Evolutionary conservation across 2,113 vertebrate species (phyloP).

Genomic region (Scortum barcoo): DNA sequence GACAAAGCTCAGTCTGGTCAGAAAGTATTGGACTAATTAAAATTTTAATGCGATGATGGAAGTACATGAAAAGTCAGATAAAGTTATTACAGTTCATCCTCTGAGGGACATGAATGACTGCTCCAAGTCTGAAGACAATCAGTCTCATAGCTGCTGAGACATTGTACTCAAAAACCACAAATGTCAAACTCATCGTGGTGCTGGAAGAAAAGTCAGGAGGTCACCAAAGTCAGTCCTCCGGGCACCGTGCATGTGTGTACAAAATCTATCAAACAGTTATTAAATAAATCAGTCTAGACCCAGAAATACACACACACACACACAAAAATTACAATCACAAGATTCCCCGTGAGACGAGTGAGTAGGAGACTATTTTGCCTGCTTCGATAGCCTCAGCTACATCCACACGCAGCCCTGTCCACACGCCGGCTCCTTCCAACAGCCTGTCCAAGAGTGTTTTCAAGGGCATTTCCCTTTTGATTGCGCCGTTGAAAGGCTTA

Average conservation of each 20-base stretch:
- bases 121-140: not conserved
- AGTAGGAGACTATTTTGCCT: not conserved
- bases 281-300: not conserved
- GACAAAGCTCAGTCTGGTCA: not conserved
- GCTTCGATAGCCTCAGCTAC: constrained; percentile 7
- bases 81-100: not conserved
- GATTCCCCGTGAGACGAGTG: not conserved
- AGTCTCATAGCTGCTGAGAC: not conserved
- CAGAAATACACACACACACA: not conserved
- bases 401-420: not conserved
- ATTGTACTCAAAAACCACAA: not conserved
- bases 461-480: constrained; percentile 56
- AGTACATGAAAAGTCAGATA: not conserved
- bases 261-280: not conserved
- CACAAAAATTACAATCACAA: not conserved
- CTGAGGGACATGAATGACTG: not conserved
- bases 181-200: not conserved
- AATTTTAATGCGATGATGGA: not conserved
- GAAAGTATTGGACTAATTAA: not conserved
- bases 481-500: constrained; percentile 40
- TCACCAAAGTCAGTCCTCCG: not conserved
- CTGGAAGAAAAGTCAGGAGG: not conserved
- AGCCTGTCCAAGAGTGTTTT: constrained; percentile 43
- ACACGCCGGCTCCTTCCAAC: not conserved
- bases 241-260: not conserved